Evolutionary conservation across 2,888 invertebrate genomes (phyloP).

Genomic region (Phania funesta): DNA sequence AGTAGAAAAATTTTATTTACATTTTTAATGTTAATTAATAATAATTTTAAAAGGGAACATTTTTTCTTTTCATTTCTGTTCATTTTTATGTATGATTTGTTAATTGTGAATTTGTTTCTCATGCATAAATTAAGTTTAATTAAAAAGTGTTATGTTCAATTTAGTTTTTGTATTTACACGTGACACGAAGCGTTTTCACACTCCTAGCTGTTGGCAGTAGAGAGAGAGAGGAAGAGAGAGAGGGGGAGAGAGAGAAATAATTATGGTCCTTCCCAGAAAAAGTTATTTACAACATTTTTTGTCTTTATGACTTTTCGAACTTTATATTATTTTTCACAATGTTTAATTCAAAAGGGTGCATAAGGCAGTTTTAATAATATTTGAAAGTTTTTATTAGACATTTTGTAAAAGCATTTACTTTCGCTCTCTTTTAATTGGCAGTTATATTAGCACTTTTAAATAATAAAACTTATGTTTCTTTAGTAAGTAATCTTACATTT

Average conservation of each 20-base stretch:
- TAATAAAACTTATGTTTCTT: too few species aligned
- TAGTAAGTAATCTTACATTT: too few species aligned
- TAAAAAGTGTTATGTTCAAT: background rate
- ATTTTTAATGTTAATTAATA: slow-evolving; percentile 1
- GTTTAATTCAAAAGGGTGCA: too few species aligned
- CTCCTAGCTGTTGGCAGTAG: background rate
- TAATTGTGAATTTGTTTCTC: background rate
- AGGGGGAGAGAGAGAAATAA: background rate
- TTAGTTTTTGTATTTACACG: background rate
- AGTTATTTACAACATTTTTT: too few species aligned
- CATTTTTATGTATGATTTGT: slow-evolving; percentile 1
- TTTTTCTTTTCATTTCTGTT: background rate
- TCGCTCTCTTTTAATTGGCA: too few species aligned
- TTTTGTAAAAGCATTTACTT: background rate
- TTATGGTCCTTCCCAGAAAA: too few species aligned
- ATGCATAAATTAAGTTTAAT: background rate
- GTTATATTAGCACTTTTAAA: too few species aligned
- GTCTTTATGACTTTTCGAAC: too few species aligned
- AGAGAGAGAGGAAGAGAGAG: background rate
- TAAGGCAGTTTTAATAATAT: too few species aligned
- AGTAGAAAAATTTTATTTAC: slow-evolving; percentile 79
- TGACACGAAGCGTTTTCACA: slow-evolving; percentile 31
- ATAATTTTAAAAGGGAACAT: background rate
- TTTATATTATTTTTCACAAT: too few species aligned
- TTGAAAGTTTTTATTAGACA: background rate